phyloP scores from a whole-genome alignment of 2,888 invertebrate genomes.

The Teleogryllus oceanicus region DNA sequence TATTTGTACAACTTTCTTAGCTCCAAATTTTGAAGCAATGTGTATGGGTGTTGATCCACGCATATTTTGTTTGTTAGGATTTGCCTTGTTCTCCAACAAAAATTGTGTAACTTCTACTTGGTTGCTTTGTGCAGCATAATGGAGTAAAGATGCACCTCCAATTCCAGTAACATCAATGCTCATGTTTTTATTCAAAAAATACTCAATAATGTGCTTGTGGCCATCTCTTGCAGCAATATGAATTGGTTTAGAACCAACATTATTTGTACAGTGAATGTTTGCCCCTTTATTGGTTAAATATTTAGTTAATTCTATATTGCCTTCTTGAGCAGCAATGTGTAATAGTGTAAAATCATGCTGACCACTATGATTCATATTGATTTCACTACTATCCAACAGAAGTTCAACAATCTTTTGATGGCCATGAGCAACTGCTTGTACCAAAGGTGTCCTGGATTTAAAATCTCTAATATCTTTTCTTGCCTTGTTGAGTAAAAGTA shows the following conservation, averaged over 20 bases:
- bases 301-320: constrained; percentile 6
- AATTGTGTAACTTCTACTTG: constrained; percentile 2
- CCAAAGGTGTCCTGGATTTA: constrained; percentile 36
- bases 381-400: constrained; percentile 34
- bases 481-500: constrained; percentile 25
- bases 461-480: constrained; percentile 24
- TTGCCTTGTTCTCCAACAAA: constrained; percentile 20
- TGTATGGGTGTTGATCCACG: constrained; percentile 20
- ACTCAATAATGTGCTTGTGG: not conserved
- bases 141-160: not conserved
- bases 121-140: not conserved
- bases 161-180: constrained; percentile 4
- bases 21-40: constrained; percentile 21
- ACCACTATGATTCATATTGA: constrained; percentile 33
- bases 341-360: constrained; percentile 21
- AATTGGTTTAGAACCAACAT: constrained; percentile 20
- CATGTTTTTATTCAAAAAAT: not conserved
- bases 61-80: constrained; percentile 21
- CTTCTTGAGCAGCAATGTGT: constrained; percentile 18
- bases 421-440: constrained; percentile 40
- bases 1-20: constrained; percentile 20
- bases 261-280: not conserved
- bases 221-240: constrained; percentile 25
- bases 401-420: constrained; percentile 37
- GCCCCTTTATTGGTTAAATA: not conserved